Conservation (phyloP, 2,888 invertebrate species). For the Dryocosmus kuriphilus region DNA sequence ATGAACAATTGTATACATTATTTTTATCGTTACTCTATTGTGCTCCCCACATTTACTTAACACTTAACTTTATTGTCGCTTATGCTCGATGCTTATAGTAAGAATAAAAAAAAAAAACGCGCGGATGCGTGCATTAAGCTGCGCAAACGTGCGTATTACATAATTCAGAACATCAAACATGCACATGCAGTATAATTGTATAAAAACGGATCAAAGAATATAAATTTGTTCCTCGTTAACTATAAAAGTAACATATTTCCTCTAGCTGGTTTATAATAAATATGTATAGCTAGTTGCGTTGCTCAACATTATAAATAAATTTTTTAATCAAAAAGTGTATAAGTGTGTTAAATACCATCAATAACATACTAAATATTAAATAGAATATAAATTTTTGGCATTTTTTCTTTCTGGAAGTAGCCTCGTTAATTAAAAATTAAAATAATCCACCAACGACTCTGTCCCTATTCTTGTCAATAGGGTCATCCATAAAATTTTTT, state of each 20-base stretch:
- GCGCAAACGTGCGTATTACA: conserved; percentile 58
- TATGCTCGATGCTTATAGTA: conserved; percentile 42
- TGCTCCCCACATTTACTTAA: conserved; percentile 5
- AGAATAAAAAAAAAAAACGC: conserved; percentile 53
- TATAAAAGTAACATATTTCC: conserved; percentile 1
- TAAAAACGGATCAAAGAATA: conserved; percentile 22
- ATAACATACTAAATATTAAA: background rate
- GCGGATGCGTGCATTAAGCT: conserved; percentile 57
- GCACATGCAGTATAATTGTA: conserved; percentile 50
- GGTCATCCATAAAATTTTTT: too few species aligned
- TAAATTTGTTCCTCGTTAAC: background rate
- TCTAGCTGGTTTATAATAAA: background rate
- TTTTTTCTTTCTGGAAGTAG: background rate
- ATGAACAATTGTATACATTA: background rate
- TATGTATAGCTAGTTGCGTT: background rate
- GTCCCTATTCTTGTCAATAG: too few species aligned
- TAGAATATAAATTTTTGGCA: background rate
- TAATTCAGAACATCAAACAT: conserved; percentile 54
- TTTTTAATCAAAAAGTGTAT: conserved; percentile 5
- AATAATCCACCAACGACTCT: background rate
- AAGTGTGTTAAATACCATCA: conserved; percentile 16
- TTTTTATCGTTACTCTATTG: conserved; percentile 23
- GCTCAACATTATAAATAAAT: background rate
- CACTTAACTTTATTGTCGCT: conserved; percentile 13
- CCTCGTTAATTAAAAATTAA: background rate